Evolutionary conservation across 2,888 invertebrate genomes (phyloP), one percentile per base, ranked within the genome.

Genomic region (Sericinus montela): DNA sequence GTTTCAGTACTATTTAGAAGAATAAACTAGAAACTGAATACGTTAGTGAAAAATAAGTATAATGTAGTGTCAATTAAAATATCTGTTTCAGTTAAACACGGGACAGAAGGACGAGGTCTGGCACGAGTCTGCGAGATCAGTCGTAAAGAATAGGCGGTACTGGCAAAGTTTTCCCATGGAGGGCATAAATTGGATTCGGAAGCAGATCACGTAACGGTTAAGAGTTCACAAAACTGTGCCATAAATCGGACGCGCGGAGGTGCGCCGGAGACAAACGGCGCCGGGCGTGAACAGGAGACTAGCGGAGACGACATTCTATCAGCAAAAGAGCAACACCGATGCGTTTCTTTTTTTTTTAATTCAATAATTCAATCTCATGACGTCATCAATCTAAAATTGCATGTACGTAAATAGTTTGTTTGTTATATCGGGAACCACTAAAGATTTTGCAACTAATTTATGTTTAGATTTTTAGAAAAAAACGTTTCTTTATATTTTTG

Each of bases 201-300:
- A 87, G 81, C 86, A 81, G 86, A 86, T 87, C 87, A 88, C 87
- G 88, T 88, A 87, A 87, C 83, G 84, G 85, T 85, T 86, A 84
- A 83, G 85, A 87, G 88, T 86, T 88, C 87, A 84, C 87, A 87
- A 87, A 87, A 88, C 83, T 87, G 86, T 81, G 83, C 86, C 74
- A 85, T 88, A 87, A 87, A 88, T 88, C 83, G 85, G 85, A 83
- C 80, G 82, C 83, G 82, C 78, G 72, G 80, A 87, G 86, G 88
- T 87, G 87, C 83, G 82, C 83, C 65, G 76, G 87, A 87, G 88
- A 88, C 86, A 87, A 86, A 88, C 84, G 84, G 81, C 80, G 80
- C 76, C 76, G 72, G 69, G 66, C 69, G 60, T 59, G 70, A 56
- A 64, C 62, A 62, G 59, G 51, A 56, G 59, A 58, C 55, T 58